These are phyloP conservation scores for Candoia aspera DNA, from an alignment of 2,113 vertebrate species.

Conservation along the genomic window DNA sequence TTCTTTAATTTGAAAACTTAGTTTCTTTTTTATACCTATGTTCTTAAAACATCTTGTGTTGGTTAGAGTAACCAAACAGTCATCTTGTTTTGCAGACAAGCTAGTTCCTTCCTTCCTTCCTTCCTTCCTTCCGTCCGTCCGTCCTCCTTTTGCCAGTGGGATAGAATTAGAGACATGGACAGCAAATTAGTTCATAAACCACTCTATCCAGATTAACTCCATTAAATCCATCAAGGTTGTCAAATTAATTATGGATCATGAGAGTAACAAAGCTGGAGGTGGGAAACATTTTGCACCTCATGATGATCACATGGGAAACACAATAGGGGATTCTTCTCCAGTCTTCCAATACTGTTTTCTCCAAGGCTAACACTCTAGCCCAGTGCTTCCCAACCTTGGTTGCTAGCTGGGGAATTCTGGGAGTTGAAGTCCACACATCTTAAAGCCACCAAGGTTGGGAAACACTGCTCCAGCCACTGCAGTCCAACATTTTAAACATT, in stretches of 20 bases:
- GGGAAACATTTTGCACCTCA: constrained; percentile 6
- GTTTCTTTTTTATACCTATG: neutral
- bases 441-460: no score
- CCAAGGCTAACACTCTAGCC: neutral
- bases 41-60: constrained; percentile 20
- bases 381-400: no score
- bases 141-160: neutral
- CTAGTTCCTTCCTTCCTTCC: neutral
- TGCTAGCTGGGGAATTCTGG: no score
- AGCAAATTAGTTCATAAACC: neutral
- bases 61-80: neutral
- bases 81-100: neutral
- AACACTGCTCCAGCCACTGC: neutral
- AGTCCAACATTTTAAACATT: neutral
- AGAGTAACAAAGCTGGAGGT: neutral
- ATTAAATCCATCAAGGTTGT: constrained; percentile 11
- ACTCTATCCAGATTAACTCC: constrained; percentile 6
- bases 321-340: neutral
- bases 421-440: no score
- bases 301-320: neutral
- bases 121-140: neutral
- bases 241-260: constrained; percentile 6
- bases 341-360: neutral
- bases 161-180: neutral
- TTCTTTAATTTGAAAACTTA: neutral